phyloP scores from a whole-genome alignment of 2,797 vertebrate genomes.

The Potorous gilbertii region DNA sequence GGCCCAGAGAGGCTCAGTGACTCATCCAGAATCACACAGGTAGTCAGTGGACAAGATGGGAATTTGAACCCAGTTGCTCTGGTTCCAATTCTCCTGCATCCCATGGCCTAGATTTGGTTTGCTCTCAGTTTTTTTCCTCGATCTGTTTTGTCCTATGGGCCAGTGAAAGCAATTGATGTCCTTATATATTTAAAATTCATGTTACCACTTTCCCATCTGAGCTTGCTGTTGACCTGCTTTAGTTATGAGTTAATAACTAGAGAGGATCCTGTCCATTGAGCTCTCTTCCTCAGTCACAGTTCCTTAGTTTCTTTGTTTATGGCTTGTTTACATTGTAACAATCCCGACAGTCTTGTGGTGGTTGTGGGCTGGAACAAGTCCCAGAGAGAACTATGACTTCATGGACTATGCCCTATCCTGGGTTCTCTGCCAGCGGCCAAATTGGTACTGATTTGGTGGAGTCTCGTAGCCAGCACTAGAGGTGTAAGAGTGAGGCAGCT shows the following conservation, averaged over 20 bases:
- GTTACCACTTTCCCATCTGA: background rate
- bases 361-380: background rate
- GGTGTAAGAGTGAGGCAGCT: background rate
- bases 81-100: background rate
- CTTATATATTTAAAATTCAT: background rate
- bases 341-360: background rate
- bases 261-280: slow-evolving; percentile 51
- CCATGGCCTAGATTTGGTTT: background rate
- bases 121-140: background rate
- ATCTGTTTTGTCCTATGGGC: background rate
- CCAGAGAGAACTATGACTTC: background rate
- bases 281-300: background rate
- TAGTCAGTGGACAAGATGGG: background rate
- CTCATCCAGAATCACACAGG: background rate
- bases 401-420: background rate
- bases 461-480: background rate
- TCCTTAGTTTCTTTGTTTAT: background rate
- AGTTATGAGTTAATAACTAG: background rate
- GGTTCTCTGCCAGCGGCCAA: background rate
- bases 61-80: background rate
- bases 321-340: background rate
- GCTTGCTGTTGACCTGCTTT: background rate
- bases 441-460: background rate
- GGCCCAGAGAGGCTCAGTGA: background rate
- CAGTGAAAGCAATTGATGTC: background rate